phyloP scores from a whole-genome alignment of 2,888 invertebrate genomes.

The Drosophila meridionalis region DNA sequence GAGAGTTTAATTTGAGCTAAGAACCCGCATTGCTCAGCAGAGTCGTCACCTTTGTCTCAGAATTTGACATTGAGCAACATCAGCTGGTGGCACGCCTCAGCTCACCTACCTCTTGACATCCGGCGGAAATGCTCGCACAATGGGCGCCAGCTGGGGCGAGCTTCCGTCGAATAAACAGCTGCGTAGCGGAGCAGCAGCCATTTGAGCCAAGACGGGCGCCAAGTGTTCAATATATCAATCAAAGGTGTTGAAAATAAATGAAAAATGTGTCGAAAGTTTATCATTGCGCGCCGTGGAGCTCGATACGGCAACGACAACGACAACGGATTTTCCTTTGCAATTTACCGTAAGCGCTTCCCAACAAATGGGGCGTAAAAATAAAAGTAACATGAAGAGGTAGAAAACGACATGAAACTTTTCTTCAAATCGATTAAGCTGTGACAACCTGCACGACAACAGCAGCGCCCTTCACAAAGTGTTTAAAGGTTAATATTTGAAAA shows the following conservation, averaged over 20 bases:
- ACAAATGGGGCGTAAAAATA: constrained; percentile 77
- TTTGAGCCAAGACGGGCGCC: constrained; percentile 60
- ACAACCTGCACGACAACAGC: constrained; percentile 45
- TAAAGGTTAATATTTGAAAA: constrained; percentile 71
- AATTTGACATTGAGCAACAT: constrained; percentile 58
- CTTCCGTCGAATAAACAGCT: constrained; percentile 52
- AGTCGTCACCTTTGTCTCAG: constrained; percentile 69
- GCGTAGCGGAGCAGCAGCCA: constrained; percentile 17
- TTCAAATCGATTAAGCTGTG: constrained; percentile 77
- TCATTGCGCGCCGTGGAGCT: constrained; percentile 58
- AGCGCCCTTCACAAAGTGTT: constrained; percentile 55
- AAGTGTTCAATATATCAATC: constrained; percentile 82
- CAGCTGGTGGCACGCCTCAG: constrained; percentile 8
- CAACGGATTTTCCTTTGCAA: constrained; percentile 53
- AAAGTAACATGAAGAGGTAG: constrained; percentile 57
- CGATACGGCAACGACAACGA: constrained; percentile 14
- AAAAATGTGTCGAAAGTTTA: constrained; percentile 83
- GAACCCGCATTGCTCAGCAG: constrained; percentile 26
- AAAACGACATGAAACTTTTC: constrained; percentile 69
- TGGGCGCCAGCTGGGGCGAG: constrained; percentile 66
- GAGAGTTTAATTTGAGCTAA: constrained; percentile 51
- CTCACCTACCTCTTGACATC: constrained; percentile 34
- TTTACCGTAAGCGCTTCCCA: constrained; percentile 53
- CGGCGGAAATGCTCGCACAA: constrained; percentile 61
- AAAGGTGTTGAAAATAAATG: constrained; percentile 83